phyloP scores from a whole-genome alignment of 53 echinoderm and acorn worm genomes.

The Luidia sarsii region DNA sequence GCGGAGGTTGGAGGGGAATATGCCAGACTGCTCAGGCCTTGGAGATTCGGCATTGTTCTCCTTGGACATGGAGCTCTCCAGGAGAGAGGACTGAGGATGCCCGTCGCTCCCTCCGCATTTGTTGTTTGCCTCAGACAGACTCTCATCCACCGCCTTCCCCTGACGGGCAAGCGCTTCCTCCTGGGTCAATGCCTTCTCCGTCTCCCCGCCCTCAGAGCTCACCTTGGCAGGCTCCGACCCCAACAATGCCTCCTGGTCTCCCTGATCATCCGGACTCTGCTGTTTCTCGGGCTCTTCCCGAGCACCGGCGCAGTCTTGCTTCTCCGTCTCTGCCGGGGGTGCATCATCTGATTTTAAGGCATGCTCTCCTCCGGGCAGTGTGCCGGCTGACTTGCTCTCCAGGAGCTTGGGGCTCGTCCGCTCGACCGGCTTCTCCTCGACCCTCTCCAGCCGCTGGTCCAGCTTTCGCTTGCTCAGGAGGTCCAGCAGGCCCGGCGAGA shows the following conservation, averaged over 20 bases:
- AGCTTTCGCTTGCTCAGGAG: background rate
- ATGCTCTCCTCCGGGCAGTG: background rate
- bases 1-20: conserved; percentile 28
- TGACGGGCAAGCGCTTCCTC: background rate
- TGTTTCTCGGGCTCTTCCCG: no score
- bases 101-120: conserved; percentile 12
- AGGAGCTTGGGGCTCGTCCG: background rate
- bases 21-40: background rate
- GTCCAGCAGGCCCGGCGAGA: conserved; percentile 1
- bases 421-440: background rate
- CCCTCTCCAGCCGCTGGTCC: background rate
- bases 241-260: background rate
- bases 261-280: conserved; percentile 10
- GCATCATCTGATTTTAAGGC: conserved; percentile 1
- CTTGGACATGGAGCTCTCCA: conserved; percentile 25
- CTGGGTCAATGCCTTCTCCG: background rate
- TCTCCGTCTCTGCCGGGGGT: background rate
- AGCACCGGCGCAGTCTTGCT: no score
- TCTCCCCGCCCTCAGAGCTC: background rate
- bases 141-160: background rate
- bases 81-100: background rate
- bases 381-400: no score
- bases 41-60: conserved; percentile 4
- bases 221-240: background rate
- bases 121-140: background rate